Base-by-base conservation (phyloP, 2,797 vertebrate species). In the Echiichthys vipera region DNA sequence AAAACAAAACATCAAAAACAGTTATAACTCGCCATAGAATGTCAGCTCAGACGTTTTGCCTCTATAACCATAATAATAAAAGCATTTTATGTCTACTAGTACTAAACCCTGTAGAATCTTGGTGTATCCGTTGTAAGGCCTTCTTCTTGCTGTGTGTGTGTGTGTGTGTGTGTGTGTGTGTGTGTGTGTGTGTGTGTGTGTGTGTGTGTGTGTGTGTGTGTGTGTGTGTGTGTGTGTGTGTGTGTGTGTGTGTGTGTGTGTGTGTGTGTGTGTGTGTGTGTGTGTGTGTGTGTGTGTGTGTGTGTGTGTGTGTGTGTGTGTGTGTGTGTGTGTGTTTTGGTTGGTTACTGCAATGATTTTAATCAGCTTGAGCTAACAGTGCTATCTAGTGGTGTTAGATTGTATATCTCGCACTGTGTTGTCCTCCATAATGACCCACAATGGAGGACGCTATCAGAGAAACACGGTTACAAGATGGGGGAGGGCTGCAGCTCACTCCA, bases 61-160 rank as follows among this genome's bases (percentile, higher is more conserved):
- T 93, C 88, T 92, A 82, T 91, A 92, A 90, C 86, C 85, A 89
- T 91, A 76, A 92, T 90, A 93, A 93, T 93, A 92, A 93, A 94
- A 93, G 85, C 90, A 87, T 92, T 92, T 92, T 90, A 91, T 85
- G 90, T 92, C 89, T 87, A 89, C 85, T 83, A 84, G 77, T 70
- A 77, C 71, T 68, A 77, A 71, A 84, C 65, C 53, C 75, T 63
- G 49, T 51, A 68, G 65, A 50, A 46, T 78, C 7, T 11, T 63
- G 22, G 36, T 73, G 53, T 63, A 7, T 84, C 30, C 14, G 45
- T 24, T 24, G 18, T 39, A 20, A 61, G 50, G 71, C 64, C 57
- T 61, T 46, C 43, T 37, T 39, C 15, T 47, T 82, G 29, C 17
- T 46, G 34, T 20, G 50, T 59, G 24, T 57, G 49, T 69, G 3